phyloP scores from a whole-genome alignment of 2,888 invertebrate species.

The Oligia fasciuncula region DNA sequence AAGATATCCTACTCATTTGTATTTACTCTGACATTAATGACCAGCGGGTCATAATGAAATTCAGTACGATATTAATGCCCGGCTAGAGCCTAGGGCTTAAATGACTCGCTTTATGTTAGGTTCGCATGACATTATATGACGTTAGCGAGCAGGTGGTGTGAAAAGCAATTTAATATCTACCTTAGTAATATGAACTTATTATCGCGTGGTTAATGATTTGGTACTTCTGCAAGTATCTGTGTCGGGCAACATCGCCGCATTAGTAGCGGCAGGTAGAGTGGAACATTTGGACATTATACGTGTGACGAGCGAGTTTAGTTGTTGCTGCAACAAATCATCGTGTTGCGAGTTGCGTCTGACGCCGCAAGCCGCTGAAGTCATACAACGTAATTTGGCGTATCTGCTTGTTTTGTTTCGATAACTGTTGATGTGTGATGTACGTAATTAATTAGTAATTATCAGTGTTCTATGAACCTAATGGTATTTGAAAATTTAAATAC shows the following conservation, averaged over 20 bases:
- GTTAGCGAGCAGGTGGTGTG: too few relatives aligned
- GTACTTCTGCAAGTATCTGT: conserved; percentile 13
- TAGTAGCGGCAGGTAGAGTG: conserved; percentile 21
- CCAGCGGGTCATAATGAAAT: too few relatives aligned
- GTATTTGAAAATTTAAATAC: background rate
- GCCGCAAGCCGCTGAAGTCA: background rate
- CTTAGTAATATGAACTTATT: background rate
- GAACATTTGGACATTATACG: conserved; percentile 12
- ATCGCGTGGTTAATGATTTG: too few relatives aligned
- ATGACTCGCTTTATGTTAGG: too few relatives aligned
- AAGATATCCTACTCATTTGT: too few relatives aligned
- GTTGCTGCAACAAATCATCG: conserved; percentile 24
- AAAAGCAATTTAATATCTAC: too few relatives aligned
- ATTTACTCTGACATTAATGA: too few relatives aligned
- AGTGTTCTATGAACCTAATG: background rate
- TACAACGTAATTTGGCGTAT: conserved; percentile 1
- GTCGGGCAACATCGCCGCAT: background rate
- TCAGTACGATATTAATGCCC: too few relatives aligned
- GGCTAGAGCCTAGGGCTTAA: too few relatives aligned
- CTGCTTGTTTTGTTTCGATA: background rate
- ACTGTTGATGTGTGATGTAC: conserved; percentile 7
- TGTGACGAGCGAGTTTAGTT: conserved; percentile 28
- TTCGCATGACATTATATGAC: too few relatives aligned
- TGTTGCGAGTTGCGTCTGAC: background rate
- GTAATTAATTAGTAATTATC: background rate